A percentile compares a stretch with the other conserved stretches of the same genome.
phyloP scores from a whole-genome alignment of 2,797 vertebrate genomes.

The Podarcis lilfordi region DNA sequence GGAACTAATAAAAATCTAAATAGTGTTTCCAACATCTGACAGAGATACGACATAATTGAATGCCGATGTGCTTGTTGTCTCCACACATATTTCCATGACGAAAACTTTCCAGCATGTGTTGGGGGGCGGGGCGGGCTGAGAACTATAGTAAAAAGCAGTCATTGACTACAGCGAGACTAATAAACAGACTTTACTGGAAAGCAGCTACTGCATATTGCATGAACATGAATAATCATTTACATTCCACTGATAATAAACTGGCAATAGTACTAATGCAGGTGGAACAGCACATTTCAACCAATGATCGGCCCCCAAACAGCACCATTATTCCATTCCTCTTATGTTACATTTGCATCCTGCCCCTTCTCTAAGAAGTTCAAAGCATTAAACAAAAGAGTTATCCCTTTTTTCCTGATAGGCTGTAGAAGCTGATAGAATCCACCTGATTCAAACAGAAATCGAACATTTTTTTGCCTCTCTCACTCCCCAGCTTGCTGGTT shows the following conservation, averaged over 20 bases:
- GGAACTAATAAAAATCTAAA: constrained; percentile 17
- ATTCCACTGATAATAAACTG: neutral
- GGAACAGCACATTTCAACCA: neutral
- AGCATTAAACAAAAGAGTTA: neutral
- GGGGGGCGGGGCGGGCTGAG: neutral
- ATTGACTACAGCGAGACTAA: neutral
- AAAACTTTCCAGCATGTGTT: neutral
- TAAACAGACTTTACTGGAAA: constrained; percentile 4
- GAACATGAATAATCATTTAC: neutral
- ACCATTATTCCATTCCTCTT: neutral
- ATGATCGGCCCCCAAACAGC: neutral
- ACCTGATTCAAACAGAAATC: neutral
- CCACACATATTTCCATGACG: constrained; percentile 2
- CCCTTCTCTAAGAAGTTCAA: neutral
- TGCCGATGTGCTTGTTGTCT: constrained; percentile 4
- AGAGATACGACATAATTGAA: constrained; percentile 4
- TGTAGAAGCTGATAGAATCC: neutral
- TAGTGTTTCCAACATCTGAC: constrained; percentile 24
- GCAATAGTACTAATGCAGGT: neutral
- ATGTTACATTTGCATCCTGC: neutral
- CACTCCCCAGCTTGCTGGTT: neutral
- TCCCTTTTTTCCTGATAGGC: neutral
- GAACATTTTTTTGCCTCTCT: no score
- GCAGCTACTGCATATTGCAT: neutral
- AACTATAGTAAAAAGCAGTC: constrained; percentile 1